Evolutionary conservation across 2,797 vertebrate species (phyloP).

Genomic region (Sebastes hubbsi): DNA sequence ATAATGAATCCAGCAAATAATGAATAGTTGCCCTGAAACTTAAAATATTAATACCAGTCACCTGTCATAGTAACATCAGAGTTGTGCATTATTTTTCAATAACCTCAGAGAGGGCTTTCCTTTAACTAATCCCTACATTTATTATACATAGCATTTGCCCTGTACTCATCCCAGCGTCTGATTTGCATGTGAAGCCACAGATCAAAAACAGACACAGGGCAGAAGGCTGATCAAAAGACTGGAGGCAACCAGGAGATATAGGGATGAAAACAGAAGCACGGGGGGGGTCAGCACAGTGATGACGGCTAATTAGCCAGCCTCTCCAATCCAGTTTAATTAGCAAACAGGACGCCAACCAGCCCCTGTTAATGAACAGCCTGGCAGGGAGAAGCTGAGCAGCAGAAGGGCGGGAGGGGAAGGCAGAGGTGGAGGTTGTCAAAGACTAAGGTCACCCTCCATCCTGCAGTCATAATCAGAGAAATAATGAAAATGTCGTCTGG

Average conservation of each 20-base stretch:
- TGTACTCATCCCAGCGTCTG: not conserved
- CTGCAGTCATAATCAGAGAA: not conserved
- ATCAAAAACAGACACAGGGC: slow-evolving; percentile 34
- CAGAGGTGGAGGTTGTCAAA: not conserved
- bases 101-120: not conserved
- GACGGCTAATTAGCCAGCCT: slow-evolving; percentile 63
- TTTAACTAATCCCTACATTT: not conserved
- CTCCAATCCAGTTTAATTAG: slow-evolving; percentile 61
- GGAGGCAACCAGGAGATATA: slow-evolving; percentile 33
- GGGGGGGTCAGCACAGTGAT: slow-evolving; percentile 39
- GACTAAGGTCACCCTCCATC: not conserved
- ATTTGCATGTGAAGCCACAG: slow-evolving; percentile 30
- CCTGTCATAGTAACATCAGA: not conserved
- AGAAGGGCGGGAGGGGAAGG: not conserved
- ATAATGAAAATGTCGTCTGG: not conserved
- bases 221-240: slow-evolving; percentile 53
- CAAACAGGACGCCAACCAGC: slow-evolving; percentile 41
- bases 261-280: slow-evolving; percentile 52
- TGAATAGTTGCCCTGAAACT: not conserved
- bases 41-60: not conserved
- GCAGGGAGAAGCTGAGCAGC: slow-evolving; percentile 23
- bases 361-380: slow-evolving; percentile 54
- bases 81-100: not conserved
- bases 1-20: not conserved
- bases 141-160: slow-evolving; percentile 6